Percentiles rank a stretch among this genome's conserved stretches.
Conservation (phyloP, 2,888 invertebrate genomes). For the Dryococelus australis region DNA sequence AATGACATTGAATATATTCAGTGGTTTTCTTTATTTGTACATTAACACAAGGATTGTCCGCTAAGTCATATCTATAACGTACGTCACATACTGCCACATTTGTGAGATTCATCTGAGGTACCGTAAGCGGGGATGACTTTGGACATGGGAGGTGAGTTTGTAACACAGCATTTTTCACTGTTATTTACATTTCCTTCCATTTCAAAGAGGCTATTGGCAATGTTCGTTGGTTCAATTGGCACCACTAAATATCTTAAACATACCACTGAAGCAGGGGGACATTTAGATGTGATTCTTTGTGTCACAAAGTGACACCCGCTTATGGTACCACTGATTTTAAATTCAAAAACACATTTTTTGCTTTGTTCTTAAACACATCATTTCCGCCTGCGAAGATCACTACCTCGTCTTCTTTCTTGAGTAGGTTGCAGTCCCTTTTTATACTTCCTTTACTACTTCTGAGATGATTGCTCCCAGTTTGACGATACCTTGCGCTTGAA, state of each 20-base stretch:
- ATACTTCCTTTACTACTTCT: not conserved
- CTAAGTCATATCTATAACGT: not conserved
- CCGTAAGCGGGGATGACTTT: no score
- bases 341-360: not conserved
- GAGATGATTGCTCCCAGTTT: not conserved
- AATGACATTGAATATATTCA: not conserved
- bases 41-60: not conserved
- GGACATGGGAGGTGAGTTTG: no score
- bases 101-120: not conserved
- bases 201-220: no score
- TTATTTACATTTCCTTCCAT: no score
- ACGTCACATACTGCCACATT: not conserved
- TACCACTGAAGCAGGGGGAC: no score
- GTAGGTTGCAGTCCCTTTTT: not conserved
- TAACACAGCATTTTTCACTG: no score
- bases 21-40: not conserved
- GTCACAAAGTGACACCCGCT: no score
- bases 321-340: not conserved
- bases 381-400: not conserved
- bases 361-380: not conserved
- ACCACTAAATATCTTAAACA: no score
- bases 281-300: no score
- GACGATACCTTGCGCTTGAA: not conserved
- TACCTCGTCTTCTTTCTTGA: not conserved
- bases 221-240: no score